Conservation (phyloP, 1,140 invertebrate species). For the Rhysida immarginata region DNA sequence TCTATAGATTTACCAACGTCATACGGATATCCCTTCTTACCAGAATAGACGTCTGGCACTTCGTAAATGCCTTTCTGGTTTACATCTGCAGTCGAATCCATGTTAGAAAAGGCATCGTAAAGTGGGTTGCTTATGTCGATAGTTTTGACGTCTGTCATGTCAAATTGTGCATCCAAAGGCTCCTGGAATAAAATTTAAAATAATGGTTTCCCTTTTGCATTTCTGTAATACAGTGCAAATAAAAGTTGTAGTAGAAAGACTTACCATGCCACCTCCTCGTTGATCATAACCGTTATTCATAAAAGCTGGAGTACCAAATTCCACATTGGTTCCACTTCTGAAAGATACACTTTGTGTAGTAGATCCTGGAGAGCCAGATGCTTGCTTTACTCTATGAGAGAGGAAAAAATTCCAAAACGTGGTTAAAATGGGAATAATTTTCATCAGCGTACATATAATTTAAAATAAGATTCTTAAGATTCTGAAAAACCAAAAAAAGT, state of each 20-base stretch:
- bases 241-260: no score
- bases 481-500: no score
- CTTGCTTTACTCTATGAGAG: neutral
- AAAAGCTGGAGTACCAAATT: slow-evolving; percentile 43
- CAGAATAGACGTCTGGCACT: slow-evolving; percentile 49
- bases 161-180: slow-evolving; percentile 57
- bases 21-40: slow-evolving; percentile 4
- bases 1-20: slow-evolving; percentile 25
- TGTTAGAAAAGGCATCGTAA: slow-evolving; percentile 55
- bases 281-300: slow-evolving; percentile 16
- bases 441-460: no score
- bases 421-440: neutral
- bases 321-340: slow-evolving; percentile 81
- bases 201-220: no score
- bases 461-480: no score
- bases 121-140: slow-evolving; percentile 90
- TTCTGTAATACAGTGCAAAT: no score
- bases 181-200: slow-evolving; percentile 35
- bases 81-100: slow-evolving; percentile 12
- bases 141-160: slow-evolving; percentile 46
- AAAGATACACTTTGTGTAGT: slow-evolving; percentile 89
- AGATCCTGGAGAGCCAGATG: neutral
- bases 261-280: neutral
- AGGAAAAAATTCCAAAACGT: neutral
- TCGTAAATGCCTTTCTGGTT: slow-evolving; percentile 28